Conservation (phyloP, 2,888 invertebrate species). For the Ophion slaviceki region DNA sequence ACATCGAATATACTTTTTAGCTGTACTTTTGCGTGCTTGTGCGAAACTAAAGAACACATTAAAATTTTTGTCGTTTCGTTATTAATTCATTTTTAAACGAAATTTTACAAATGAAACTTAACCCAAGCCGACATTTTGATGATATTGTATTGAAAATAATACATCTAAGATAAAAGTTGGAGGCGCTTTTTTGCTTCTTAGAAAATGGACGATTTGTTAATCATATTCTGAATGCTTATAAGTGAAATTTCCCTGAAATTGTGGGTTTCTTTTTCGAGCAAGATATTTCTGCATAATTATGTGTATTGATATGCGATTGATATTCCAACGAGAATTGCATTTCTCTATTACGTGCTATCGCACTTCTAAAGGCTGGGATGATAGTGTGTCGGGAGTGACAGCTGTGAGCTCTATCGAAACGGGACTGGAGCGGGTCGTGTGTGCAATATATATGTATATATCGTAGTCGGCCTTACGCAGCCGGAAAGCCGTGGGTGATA, state of each 20-base stretch:
- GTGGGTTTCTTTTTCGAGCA: background rate
- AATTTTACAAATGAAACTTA: background rate
- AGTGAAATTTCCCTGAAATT: background rate
- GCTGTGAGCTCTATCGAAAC: slow-evolving; percentile 63
- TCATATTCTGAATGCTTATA: background rate
- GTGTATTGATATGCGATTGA: slow-evolving; percentile 11
- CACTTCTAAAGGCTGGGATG: slow-evolving; percentile 19
- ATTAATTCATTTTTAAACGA: background rate
- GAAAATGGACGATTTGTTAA: background rate
- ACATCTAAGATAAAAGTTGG: background rate
- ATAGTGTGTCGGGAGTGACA: slow-evolving; percentile 63
- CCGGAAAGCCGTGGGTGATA: slow-evolving; percentile 37
- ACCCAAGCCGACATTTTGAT: background rate
- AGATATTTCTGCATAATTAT: background rate
- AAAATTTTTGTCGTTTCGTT: background rate
- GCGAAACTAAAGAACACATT: background rate
- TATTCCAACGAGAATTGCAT: slow-evolving; percentile 16
- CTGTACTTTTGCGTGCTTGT: background rate
- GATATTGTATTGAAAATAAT: background rate
- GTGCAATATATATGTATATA: slow-evolving; percentile 38
- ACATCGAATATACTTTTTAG: background rate
- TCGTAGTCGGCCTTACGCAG: slow-evolving; percentile 16
- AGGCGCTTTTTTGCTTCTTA: background rate
- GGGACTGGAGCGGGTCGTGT: slow-evolving; percentile 34
- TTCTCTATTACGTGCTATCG: background rate